Evolutionary conservation across 2,888 invertebrate genomes (phyloP).

Genomic region (Acrocyrtus sp.): DNA sequence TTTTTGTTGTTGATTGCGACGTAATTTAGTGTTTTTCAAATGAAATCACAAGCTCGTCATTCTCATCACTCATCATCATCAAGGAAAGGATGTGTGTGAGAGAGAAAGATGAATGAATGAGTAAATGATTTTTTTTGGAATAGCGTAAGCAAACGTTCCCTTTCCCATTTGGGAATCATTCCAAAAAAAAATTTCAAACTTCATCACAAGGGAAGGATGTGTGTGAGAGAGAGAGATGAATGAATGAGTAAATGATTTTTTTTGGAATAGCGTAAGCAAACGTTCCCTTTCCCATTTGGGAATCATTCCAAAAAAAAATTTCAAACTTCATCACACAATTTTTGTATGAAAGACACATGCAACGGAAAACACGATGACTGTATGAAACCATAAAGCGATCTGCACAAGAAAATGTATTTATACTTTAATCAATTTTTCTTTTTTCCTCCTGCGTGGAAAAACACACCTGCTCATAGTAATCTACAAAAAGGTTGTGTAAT

Average conservation of each 20-base stretch:
- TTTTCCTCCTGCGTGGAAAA: too few species aligned
- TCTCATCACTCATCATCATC: slow-evolving; percentile 28
- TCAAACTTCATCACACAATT: too few species aligned
- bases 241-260: slow-evolving; percentile 24
- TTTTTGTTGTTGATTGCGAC: slow-evolving; percentile 47
- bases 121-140: slow-evolving; percentile 13
- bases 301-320: slow-evolving; percentile 41
- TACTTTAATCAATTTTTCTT: too few species aligned
- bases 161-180: slow-evolving; percentile 41
- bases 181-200: too few species aligned
- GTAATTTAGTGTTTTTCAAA: slow-evolving; percentile 48
- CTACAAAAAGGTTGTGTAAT: too few species aligned
- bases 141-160: too few species aligned
- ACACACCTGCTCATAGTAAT: too few species aligned
- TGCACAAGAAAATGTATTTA: too few species aligned
- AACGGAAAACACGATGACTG: too few species aligned
- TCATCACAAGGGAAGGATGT: background rate
- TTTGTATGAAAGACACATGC: too few species aligned
- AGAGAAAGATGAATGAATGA: slow-evolving; percentile 36
- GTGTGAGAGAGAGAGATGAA: slow-evolving; percentile 38
- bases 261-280: background rate
- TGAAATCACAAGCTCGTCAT: slow-evolving; percentile 39
- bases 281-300: slow-evolving; percentile 39
- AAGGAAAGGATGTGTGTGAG: too few species aligned
- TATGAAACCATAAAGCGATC: too few species aligned